These are phyloP conservation scores for Aix galericulata DNA, from an alignment of 2,113 vertebrate species.

Conservation along the genomic window DNA sequence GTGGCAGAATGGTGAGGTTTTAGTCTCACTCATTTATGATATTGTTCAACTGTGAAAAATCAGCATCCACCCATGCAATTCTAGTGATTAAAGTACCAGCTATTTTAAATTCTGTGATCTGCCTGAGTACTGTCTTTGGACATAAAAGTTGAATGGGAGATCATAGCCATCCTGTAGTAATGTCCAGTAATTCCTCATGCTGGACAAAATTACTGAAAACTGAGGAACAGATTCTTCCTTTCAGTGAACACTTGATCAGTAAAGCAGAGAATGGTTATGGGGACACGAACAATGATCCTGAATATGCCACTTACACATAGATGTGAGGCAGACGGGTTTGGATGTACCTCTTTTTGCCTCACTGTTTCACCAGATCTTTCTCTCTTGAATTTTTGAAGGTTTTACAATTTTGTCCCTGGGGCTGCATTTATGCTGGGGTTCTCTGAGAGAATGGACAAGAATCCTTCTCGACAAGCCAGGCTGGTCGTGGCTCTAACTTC, in stretches of 20 bases:
- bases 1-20: slow-evolving; percentile 71
- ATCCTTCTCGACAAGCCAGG: slow-evolving; percentile 70
- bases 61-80: background rate
- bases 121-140: background rate
- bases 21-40: background rate
- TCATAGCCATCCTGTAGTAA: background rate
- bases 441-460: slow-evolving; percentile 56
- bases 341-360: background rate
- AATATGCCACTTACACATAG: background rate
- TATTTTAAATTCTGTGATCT: background rate
- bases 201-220: background rate
- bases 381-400: slow-evolving; percentile 67
- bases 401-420: slow-evolving; percentile 56
- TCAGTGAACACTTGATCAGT: background rate
- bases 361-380: background rate
- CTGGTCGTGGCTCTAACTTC: slow-evolving; percentile 69
- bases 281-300: background rate
- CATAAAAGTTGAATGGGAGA: background rate
- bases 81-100: background rate
- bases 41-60: background rate
- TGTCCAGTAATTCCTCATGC: background rate
- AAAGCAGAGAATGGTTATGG: background rate
- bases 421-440: slow-evolving; percentile 58
- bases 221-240: background rate
- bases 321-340: background rate